A percentile compares a stretch with the other conserved stretches of the same genome.
These are phyloP conservation scores for Linnaemya tessellans DNA, from an alignment of 2,888 invertebrate species.

Conservation along the genomic window DNA sequence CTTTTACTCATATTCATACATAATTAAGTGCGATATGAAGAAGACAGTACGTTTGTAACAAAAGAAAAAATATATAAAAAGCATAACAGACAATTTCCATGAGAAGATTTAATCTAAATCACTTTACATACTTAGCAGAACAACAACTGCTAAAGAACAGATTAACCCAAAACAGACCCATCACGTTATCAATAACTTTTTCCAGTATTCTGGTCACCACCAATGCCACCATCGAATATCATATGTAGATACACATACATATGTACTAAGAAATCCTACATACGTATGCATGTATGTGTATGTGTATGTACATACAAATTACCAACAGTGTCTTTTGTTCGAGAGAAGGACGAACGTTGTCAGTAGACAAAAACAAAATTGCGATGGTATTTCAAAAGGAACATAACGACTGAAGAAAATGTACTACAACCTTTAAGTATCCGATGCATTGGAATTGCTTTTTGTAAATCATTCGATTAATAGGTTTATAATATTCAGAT, in stretches of 20 bases:
- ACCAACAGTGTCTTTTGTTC: constrained; percentile 14
- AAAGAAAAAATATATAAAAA: not conserved
- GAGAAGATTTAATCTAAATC: not conserved
- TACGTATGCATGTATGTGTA: not conserved
- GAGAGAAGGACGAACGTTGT: constrained; percentile 26
- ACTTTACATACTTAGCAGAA: not conserved
- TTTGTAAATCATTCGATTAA: constrained; percentile 13
- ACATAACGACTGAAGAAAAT: not conserved
- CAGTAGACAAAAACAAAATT: constrained; percentile 17
- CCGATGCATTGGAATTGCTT: not conserved
- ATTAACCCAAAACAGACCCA: constrained; percentile 9
- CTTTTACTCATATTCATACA: not conserved
- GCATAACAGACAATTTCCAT: not conserved
- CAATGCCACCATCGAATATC: constrained; percentile 4
- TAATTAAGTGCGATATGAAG: not conserved
- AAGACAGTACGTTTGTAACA: not conserved
- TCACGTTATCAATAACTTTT: constrained; percentile 32
- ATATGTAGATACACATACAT: no score
- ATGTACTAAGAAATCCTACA: not conserved
- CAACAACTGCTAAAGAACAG: constrained; percentile 10
- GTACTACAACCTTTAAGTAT: not conserved
- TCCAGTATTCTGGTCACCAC: constrained; percentile 9
- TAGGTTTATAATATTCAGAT: not conserved
- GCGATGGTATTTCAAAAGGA: not conserved
- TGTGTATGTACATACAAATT: not conserved